These are phyloP conservation scores for Chorisops tibialis DNA, from an alignment of 2,888 invertebrate genomes.

Conservation along the genomic window DNA sequence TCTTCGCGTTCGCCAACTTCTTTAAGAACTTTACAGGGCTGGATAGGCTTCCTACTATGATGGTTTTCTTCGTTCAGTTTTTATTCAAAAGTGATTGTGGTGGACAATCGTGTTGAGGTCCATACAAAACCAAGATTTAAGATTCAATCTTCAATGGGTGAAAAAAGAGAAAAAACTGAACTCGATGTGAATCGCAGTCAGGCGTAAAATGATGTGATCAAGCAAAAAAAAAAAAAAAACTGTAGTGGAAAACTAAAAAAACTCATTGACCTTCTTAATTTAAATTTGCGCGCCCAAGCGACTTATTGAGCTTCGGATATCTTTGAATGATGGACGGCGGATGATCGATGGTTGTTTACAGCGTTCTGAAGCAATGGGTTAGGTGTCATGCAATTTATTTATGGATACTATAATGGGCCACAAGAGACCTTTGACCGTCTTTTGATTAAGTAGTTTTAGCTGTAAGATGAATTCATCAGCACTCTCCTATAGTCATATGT, in stretches of 20 bases:
- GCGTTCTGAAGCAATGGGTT: not conserved
- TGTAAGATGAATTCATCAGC: not conserved
- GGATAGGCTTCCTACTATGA: too few species aligned
- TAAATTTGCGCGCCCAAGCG: slow-evolving; percentile 7
- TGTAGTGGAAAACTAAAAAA: not conserved
- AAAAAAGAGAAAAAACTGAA: too few species aligned
- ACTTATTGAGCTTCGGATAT: not conserved
- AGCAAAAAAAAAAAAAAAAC: too few species aligned
- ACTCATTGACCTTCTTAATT: slow-evolving; percentile 14
- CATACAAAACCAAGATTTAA: too few species aligned
- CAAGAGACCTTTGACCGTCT: slow-evolving; percentile 15
- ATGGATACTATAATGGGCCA: too few species aligned
- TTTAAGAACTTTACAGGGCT: not conserved
- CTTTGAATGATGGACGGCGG: not conserved
- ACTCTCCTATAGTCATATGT: not conserved
- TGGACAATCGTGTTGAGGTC: not conserved
- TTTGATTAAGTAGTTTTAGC: slow-evolving; percentile 18
- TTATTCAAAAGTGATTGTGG: not conserved
- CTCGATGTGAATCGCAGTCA: too few species aligned
- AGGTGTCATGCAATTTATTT: not conserved
- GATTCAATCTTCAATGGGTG: too few species aligned
- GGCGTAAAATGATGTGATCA: too few species aligned
- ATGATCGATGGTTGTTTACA: not conserved
- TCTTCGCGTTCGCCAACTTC: slow-evolving; percentile 7
- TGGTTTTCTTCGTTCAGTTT: not conserved